These are phyloP conservation scores for Brachyopa scutellaris DNA, from an alignment of 2,888 invertebrate species.

Conservation along the genomic window DNA sequence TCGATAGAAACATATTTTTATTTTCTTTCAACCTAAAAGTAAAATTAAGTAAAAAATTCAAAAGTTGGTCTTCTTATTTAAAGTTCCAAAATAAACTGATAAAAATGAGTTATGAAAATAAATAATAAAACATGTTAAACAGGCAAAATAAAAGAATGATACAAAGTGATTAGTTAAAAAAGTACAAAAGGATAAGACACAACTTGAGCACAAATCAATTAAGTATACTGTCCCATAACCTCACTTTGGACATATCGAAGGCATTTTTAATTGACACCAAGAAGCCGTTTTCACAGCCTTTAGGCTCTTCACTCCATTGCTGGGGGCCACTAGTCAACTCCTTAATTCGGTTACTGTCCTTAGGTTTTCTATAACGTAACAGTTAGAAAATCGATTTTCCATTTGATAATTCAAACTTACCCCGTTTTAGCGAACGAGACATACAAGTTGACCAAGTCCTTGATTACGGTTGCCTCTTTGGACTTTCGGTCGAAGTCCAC, in stretches of 20 bases:
- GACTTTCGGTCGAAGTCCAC: conserved; percentile 77
- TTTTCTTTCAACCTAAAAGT: no score
- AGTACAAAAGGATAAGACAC: not conserved
- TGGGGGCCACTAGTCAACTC: conserved; percentile 14
- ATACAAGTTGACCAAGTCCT: conserved; percentile 81
- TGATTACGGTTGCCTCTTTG: conserved; percentile 79
- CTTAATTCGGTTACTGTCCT: conserved; percentile 23
- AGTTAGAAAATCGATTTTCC: no score
- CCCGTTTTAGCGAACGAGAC: conserved; percentile 82
- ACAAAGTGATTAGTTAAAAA: not conserved
- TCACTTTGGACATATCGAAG: conserved; percentile 75
- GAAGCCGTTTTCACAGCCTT: conserved; percentile 77
- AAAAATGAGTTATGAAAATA: conserved; percentile 46
- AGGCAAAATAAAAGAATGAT: conserved; percentile 2
- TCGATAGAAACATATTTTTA: no score
- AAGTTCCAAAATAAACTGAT: no score
- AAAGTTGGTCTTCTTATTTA: no score
- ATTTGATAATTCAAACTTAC: conserved; percentile 76
- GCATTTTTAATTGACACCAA: conserved; percentile 74
- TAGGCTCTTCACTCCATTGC: conserved; percentile 64
- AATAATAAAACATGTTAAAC: conserved; percentile 24
- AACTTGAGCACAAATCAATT: conserved; percentile 21
- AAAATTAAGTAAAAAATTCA: no score
- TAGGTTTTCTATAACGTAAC: conserved; percentile 74
- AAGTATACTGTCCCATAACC: conserved; percentile 76